phyloP scores from a whole-genome alignment of 2,888 invertebrate genomes.

The Pristionchus fissidentatus region DNA sequence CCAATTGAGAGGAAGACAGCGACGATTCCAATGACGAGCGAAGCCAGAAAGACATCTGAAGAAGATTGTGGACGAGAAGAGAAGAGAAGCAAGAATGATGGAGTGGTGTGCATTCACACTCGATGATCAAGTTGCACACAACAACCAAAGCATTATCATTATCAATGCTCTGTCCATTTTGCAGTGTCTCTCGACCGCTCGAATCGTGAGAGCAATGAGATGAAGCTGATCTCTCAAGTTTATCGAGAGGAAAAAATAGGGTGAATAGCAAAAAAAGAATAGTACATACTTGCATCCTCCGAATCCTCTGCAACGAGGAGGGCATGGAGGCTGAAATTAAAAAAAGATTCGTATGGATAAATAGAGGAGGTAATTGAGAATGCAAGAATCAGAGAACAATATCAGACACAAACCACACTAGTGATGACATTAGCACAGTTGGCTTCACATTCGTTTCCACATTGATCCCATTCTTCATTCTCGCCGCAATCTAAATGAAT shows the following conservation, averaged over 20 bases:
- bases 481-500: not conserved
- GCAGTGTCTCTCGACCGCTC: too few relatives aligned
- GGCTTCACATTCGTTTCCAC: not conserved
- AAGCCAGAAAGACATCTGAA: not conserved
- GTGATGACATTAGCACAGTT: not conserved
- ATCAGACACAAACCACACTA: not conserved
- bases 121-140: too few relatives aligned
- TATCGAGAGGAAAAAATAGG: too few relatives aligned
- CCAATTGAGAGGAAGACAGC: not conserved
- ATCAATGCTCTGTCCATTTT: too few relatives aligned
- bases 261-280: not conserved
- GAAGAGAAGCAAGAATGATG: too few relatives aligned
- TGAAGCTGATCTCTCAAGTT: not conserved
- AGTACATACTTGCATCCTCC: conserved; percentile 5
- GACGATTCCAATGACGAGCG: conserved; percentile 1
- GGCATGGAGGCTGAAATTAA: not conserved
- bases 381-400: not conserved
- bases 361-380: too few relatives aligned
- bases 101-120: too few relatives aligned
- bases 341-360: not conserved
- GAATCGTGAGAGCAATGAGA: too few relatives aligned
- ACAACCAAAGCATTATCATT: too few relatives aligned
- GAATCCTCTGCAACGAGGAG: not conserved
- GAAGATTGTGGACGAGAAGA: too few relatives aligned
- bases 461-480: not conserved